Conservation (phyloP, 2,888 invertebrate genomes). For the Gandaritis pyraliata region DNA sequence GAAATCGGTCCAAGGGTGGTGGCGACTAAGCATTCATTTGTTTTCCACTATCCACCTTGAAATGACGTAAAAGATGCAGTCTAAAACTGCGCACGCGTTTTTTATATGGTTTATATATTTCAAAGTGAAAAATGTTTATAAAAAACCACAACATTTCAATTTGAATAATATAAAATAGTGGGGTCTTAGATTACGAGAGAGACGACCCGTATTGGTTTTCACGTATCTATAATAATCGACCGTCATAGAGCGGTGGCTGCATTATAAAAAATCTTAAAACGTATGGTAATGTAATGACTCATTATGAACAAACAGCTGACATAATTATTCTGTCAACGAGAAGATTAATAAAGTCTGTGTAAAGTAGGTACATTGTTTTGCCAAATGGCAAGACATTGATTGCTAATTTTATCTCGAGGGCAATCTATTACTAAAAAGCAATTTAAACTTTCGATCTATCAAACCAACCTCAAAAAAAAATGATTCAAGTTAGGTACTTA, state of each 20-base stretch:
- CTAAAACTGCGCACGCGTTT: no score
- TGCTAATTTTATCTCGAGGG: slow-evolving; percentile 20
- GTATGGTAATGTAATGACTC: slow-evolving; percentile 23
- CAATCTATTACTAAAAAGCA: slow-evolving; percentile 4
- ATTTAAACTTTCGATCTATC: slow-evolving; percentile 10
- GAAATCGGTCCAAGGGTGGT: slow-evolving; percentile 31
- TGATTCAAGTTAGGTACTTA: no score
- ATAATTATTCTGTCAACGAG: slow-evolving; percentile 42
- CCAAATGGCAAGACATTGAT: slow-evolving; percentile 35
- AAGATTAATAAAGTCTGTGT: slow-evolving; percentile 45
- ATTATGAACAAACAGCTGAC: slow-evolving; percentile 30
- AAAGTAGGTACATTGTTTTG: slow-evolving; percentile 33
- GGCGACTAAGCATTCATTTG: slow-evolving; percentile 1
- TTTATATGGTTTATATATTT: no score
- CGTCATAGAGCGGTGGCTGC: neutral
- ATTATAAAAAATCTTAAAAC: neutral
- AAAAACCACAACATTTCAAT: no score
- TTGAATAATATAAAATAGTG: no score
- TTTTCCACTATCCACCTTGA: neutral
- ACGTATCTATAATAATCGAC: neutral
- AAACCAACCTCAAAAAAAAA: no score
- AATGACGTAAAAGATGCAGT: neutral
- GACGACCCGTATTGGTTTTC: no score
- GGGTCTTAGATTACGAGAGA: no score
- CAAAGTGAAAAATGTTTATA: no score